Percentiles rank a stretch among this genome's conserved stretches.
Evolutionary conservation across 92 coral and sea anemone species (phyloP).

Genomic region (Porites divaricata): DNA sequence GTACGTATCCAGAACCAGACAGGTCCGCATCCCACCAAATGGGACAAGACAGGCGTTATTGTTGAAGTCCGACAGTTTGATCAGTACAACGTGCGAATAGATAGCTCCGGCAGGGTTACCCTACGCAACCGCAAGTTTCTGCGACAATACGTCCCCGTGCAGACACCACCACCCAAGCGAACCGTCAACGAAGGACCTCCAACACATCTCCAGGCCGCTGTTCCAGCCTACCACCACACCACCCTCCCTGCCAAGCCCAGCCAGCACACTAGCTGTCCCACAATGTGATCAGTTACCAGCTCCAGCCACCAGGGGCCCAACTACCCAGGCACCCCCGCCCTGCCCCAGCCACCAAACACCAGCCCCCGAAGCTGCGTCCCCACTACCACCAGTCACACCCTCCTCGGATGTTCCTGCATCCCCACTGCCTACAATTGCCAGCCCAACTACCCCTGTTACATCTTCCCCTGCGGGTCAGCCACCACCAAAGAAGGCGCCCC

Average conservation of each 20-base stretch:
- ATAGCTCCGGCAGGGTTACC: slow-evolving; percentile 66
- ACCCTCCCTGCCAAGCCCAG: neutral
- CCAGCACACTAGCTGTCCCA: neutral
- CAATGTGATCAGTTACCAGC: neutral
- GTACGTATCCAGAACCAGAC: too few relatives aligned
- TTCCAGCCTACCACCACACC: neutral
- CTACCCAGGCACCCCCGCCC: too few relatives aligned
- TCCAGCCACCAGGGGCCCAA: neutral
- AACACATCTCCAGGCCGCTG: neutral
- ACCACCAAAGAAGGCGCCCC: slow-evolving; percentile 15
- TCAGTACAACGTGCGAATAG: neutral
- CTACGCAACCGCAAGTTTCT: slow-evolving; percentile 52
- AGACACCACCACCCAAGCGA: slow-evolving; percentile 26
- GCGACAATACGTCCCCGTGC: slow-evolving; percentile 37
- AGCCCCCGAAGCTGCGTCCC: neutral
- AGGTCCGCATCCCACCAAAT: too few relatives aligned
- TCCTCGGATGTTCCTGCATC: neutral
- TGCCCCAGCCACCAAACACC: neutral
- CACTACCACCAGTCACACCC: neutral
- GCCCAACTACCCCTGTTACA: slow-evolving; percentile 7
- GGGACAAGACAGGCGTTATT: too few relatives aligned
- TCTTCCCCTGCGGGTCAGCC: neutral
- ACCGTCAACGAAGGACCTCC: slow-evolving; percentile 57
- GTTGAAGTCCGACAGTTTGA: too few relatives aligned
- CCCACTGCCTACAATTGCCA: neutral